Evolutionary conservation across 2,113 vertebrate species (phyloP).

Genomic region (Cacatua alba): DNA sequence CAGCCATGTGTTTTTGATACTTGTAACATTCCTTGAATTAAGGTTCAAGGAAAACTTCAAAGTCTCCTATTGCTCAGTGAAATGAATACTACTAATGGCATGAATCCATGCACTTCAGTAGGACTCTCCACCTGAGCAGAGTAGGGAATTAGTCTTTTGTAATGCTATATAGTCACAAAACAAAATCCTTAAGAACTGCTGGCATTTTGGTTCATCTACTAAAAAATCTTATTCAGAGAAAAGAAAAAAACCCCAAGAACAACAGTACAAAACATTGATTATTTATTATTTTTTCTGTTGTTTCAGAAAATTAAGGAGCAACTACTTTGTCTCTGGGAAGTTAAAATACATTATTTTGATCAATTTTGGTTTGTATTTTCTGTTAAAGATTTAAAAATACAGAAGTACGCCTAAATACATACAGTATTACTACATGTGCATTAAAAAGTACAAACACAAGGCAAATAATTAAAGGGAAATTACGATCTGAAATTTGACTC

Average conservation of each 20-base stretch:
- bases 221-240: background rate
- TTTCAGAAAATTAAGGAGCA: background rate
- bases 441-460: background rate
- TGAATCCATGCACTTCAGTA: background rate
- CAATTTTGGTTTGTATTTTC: background rate
- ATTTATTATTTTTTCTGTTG: background rate
- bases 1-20: conserved; percentile 24
- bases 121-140: background rate
- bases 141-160: background rate
- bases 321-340: background rate
- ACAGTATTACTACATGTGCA: background rate
- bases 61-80: background rate
- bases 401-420: background rate
- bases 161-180: background rate
- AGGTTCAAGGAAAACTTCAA: conserved; percentile 36
- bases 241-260: background rate
- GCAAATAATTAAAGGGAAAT: background rate
- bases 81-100: conserved; percentile 22
- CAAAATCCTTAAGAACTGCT: background rate
- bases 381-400: background rate
- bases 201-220: background rate
- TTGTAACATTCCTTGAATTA: conserved; percentile 8
- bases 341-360: background rate
- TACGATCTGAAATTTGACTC: background rate
- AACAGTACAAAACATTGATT: background rate